phyloP scores from a whole-genome alignment of 2,113 vertebrate genomes.

The Isurus oxyrinchus region DNA sequence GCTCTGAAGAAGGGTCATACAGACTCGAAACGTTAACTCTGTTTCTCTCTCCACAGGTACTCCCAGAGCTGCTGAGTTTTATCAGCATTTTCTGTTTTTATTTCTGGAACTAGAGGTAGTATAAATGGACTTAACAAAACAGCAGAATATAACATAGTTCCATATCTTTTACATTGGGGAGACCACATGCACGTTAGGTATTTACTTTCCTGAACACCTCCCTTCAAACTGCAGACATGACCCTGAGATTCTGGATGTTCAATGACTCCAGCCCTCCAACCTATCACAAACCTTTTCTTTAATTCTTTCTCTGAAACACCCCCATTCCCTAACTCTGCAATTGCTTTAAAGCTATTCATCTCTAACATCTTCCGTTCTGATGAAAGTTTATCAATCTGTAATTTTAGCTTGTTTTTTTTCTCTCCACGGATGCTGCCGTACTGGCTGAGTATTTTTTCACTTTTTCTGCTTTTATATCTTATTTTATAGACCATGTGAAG shows the following conservation, averaged over 20 bases:
- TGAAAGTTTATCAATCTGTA: neutral
- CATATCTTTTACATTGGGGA: neutral
- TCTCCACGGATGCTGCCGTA: neutral
- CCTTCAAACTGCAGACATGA: neutral
- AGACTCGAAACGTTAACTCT: too few species aligned
- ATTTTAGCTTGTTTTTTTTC: neutral
- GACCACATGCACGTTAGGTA: neutral
- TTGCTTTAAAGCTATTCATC: neutral
- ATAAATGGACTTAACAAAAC: neutral
- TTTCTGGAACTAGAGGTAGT: too few species aligned
- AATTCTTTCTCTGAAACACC: too few species aligned
- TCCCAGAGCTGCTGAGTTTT: too few species aligned
- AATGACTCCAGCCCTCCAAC: neutral
- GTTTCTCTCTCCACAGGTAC: too few species aligned
- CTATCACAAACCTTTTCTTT: neutral
- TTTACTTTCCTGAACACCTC: neutral
- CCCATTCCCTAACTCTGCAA: neutral
- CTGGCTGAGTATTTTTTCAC: neutral
- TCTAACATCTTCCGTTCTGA: neutral
- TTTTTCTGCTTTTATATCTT: neutral
- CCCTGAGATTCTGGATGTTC: neutral
- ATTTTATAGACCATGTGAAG: neutral
- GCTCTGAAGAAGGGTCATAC: too few species aligned
- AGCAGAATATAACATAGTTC: neutral
- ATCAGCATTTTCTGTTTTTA: too few species aligned